phyloP scores from a whole-genome alignment of 2,888 invertebrate species.

The Hyles lineata region DNA sequence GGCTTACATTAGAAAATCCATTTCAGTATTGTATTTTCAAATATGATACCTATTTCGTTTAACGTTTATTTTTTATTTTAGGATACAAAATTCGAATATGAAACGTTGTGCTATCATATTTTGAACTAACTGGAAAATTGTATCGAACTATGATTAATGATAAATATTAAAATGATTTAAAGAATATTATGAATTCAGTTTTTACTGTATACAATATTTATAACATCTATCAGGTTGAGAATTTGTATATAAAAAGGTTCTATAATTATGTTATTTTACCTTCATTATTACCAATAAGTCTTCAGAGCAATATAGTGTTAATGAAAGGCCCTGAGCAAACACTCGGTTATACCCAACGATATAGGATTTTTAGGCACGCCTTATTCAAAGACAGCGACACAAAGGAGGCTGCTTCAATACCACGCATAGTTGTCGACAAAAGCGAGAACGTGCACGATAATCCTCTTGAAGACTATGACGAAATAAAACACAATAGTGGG shows the following conservation, averaged over 20 bases:
- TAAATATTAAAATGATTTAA: too few species aligned
- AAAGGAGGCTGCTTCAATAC: constrained; percentile 14
- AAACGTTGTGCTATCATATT: too few species aligned
- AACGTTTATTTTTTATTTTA: neutral
- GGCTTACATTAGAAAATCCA: neutral
- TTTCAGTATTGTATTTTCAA: neutral
- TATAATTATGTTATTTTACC: too few species aligned
- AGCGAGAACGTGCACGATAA: neutral
- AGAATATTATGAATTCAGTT: too few species aligned
- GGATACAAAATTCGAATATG: too few species aligned
- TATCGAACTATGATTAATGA: too few species aligned
- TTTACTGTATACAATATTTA: too few species aligned
- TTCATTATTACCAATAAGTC: too few species aligned
- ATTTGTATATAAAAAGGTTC: too few species aligned
- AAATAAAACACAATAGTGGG: neutral
- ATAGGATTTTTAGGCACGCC: constrained; percentile 10
- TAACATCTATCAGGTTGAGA: too few species aligned
- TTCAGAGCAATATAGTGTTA: neutral
- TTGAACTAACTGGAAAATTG: too few species aligned
- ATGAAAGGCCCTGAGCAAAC: neutral
- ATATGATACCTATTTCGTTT: neutral
- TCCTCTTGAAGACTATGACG: neutral
- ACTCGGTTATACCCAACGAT: neutral
- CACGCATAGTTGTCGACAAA: constrained; percentile 14
- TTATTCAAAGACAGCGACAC: constrained; percentile 6